Evolutionary conservation across 2,113 vertebrate genomes (phyloP).

Genomic region (Mus musculus): GRCm39 chr6:119668501-119669000

Average conservation of each 20-base stretch:
- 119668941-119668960: not conserved
- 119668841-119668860: not conserved
- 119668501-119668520: not conserved
- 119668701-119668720: not conserved
- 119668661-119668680: not conserved
- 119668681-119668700: not conserved
- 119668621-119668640: not conserved
- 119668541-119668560: conserved; percentile 18
- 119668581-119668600: not conserved
- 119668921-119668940: not conserved
- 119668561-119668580: conserved; percentile 15
- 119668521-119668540: not conserved
- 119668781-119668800: not conserved
- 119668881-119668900: not conserved
- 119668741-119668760: not conserved
- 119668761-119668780: not conserved
- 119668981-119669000: not conserved
- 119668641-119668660: not conserved
- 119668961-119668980: not conserved
- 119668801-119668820: not conserved
- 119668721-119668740: not conserved
- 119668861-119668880: not conserved
- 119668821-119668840: not conserved
- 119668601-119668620: not conserved
- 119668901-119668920: not conserved